These are phyloP conservation scores for Isaurus tuberculatus DNA, from an alignment of 92 coral and sea anemone species.

Conservation along the genomic window DNA sequence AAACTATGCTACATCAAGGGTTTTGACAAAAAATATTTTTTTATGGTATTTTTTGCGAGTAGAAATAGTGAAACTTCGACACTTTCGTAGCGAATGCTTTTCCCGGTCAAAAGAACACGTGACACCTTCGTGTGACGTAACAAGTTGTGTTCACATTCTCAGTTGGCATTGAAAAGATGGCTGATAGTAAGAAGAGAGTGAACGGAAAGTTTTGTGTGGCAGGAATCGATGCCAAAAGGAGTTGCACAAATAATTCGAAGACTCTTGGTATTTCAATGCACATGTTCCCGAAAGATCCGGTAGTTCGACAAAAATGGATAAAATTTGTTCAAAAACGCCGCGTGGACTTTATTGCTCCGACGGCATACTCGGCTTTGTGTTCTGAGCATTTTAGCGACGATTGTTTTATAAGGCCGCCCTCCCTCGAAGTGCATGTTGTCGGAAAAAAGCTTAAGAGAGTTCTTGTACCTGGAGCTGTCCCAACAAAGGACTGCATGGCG, in stretches of 20 bases:
- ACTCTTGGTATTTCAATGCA: not conserved
- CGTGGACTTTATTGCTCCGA: not conserved
- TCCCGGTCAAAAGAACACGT: too few relatives aligned
- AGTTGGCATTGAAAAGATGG: not conserved
- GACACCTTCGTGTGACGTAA: not conserved
- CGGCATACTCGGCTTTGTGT: not conserved
- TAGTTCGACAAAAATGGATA: not conserved
- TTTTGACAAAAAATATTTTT: too few relatives aligned
- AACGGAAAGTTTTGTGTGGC: slow-evolving; percentile 9
- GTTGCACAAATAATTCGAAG: not conserved
- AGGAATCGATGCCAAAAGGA: not conserved
- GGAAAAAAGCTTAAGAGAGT: not conserved
- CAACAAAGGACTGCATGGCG: slow-evolving; percentile 2
- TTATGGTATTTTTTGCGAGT: too few relatives aligned
- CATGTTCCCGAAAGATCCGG: not conserved
- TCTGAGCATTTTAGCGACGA: not conserved
- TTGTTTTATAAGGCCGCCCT: slow-evolving; percentile 1
- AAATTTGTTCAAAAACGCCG: slow-evolving; percentile 5
- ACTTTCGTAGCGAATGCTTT: too few relatives aligned
- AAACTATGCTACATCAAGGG: too few relatives aligned
- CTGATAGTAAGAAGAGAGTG: not conserved
- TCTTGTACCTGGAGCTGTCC: slow-evolving; percentile 7
- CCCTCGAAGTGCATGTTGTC: slow-evolving; percentile 1
- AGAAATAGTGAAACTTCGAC: too few relatives aligned
- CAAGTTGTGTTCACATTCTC: not conserved